phyloP scores from a whole-genome alignment of 2,888 invertebrate genomes.

The Physocephala rufipes region DNA sequence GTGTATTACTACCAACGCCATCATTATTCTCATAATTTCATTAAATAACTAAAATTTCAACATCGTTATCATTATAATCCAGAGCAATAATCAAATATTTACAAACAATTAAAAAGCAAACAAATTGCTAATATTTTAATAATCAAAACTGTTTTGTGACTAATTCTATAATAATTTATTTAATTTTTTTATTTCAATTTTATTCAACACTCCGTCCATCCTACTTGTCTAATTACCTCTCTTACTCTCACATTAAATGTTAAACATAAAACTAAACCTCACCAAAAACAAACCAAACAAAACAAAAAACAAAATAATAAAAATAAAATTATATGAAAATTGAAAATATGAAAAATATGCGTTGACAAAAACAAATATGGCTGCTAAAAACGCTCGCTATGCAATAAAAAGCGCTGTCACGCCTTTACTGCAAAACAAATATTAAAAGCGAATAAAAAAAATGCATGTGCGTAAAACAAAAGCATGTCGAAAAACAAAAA shows the following conservation, averaged over 20 bases:
- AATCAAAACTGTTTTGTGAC: constrained; percentile 49
- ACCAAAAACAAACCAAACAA: constrained; percentile 23
- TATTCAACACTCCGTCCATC: constrained; percentile 52
- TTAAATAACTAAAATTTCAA: constrained; percentile 11
- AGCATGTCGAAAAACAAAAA: not conserved
- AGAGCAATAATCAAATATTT: too few relatives aligned
- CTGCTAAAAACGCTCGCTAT: too few relatives aligned
- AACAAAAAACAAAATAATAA: constrained; percentile 27
- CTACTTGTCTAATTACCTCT: constrained; percentile 48
- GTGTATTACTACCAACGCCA: not conserved
- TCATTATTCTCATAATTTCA: constrained; percentile 24
- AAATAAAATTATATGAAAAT: too few relatives aligned
- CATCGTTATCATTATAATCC: not conserved
- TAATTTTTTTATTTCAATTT: constrained; percentile 54
- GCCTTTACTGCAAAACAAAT: too few relatives aligned
- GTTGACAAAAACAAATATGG: too few relatives aligned
- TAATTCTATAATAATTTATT: constrained; percentile 58
- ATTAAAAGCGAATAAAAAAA: too few relatives aligned
- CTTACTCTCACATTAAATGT: constrained; percentile 37
- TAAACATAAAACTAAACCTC: constrained; percentile 35
- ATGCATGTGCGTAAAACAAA: too few relatives aligned
- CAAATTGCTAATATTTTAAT: too few relatives aligned
- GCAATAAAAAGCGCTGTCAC: too few relatives aligned
- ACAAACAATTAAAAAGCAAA: too few relatives aligned
- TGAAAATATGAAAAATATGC: too few relatives aligned